Conservation (phyloP, 2,888 invertebrate species). For the Synanthedon myopaeformis region DNA sequence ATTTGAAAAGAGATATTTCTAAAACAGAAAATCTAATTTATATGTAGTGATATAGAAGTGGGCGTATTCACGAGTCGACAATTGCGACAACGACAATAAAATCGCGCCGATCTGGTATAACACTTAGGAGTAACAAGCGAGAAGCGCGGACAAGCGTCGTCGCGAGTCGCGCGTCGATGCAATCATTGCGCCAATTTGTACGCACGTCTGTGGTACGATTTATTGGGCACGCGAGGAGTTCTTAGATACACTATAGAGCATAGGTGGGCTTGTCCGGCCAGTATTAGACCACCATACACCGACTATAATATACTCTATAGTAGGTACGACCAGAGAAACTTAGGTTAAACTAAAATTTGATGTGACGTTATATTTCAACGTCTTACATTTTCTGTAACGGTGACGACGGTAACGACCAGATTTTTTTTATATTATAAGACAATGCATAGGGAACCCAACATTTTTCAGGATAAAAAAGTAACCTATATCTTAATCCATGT, state of each 20-base stretch:
- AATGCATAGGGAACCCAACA: too few relatives aligned
- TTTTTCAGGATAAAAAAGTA: too few relatives aligned
- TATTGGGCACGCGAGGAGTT: conserved; percentile 51
- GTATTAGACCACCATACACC: neutral
- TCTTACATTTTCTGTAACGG: too few relatives aligned
- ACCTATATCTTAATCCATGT: too few relatives aligned
- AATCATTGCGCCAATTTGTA: conserved; percentile 57
- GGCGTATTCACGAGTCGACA: conserved; percentile 32
- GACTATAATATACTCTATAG: too few relatives aligned
- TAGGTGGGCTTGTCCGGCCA: conserved; percentile 4
- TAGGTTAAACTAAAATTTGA: too few relatives aligned
- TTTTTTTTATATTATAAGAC: too few relatives aligned
- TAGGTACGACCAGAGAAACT: too few relatives aligned
- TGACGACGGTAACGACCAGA: too few relatives aligned
- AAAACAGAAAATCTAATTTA: neutral
- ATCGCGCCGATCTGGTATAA: conserved; percentile 25
- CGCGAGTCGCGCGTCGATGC: conserved; percentile 28
- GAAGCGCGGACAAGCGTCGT: conserved; percentile 23
- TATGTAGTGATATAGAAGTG: conserved; percentile 15
- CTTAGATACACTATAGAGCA: conserved; percentile 3
- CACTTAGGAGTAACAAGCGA: conserved; percentile 46
- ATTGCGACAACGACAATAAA: conserved; percentile 17
- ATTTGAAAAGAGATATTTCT: neutral
- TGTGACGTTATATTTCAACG: too few relatives aligned
- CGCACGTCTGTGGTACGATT: conserved; percentile 49